Conservation (phyloP, 2,113 vertebrate genomes). For the Ploceus nigricollis region DNA sequence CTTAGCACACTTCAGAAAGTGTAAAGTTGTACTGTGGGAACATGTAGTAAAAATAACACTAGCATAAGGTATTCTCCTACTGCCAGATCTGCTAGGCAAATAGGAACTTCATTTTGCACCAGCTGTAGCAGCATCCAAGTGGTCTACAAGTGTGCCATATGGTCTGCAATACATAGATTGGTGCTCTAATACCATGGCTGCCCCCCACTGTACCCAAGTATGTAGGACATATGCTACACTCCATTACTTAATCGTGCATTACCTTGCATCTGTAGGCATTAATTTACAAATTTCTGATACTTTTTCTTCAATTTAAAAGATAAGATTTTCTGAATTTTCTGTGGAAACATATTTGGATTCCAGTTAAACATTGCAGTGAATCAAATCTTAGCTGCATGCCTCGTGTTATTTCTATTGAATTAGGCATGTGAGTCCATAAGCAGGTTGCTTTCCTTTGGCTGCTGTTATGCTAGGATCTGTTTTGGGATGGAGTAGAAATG, state of each 20-base stretch:
- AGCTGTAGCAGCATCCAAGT: constrained; percentile 53
- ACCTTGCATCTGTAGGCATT: background rate
- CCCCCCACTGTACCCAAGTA: constrained; percentile 22
- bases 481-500: background rate
- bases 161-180: constrained; percentile 1
- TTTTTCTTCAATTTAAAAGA: background rate
- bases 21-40: background rate
- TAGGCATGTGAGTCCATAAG: background rate
- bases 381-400: background rate
- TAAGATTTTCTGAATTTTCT: background rate
- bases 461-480: background rate
- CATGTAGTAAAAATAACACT: background rate
- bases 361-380: background rate
- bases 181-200: constrained; percentile 16
- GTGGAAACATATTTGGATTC: background rate
- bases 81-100: constrained; percentile 39
- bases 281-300: background rate
- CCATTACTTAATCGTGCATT: constrained; percentile 23
- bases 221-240: constrained; percentile 35
- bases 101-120: constrained; percentile 22
- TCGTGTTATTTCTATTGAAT: background rate
- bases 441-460: background rate
- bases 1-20: background rate
- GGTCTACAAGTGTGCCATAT: constrained; percentile 47
- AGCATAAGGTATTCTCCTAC: constrained; percentile 37